A percentile compares a stretch with the other conserved stretches of the same genome.
Conservation (phyloP, 2,888 invertebrate genomes). For the Drosophila macrospina region DNA sequence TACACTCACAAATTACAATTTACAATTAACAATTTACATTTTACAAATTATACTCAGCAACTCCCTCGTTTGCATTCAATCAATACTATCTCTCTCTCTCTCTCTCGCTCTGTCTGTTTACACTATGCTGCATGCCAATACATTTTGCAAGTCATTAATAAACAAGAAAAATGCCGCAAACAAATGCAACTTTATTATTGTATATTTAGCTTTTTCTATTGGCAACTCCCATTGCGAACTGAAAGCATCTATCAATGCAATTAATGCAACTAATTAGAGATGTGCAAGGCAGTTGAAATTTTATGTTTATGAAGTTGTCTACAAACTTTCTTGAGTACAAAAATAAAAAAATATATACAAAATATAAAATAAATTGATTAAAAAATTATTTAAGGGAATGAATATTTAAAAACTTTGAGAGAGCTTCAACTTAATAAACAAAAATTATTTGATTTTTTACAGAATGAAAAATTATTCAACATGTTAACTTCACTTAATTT, state of each 20-base stretch:
- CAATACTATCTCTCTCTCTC: conserved; percentile 11
- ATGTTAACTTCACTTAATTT: too few species aligned
- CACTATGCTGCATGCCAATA: conserved; percentile 52
- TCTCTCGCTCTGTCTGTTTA: conserved; percentile 21
- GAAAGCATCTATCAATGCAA: not conserved
- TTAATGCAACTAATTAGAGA: not conserved
- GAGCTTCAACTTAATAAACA: too few species aligned
- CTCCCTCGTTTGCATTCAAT: conserved; percentile 42
- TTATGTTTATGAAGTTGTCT: not conserved
- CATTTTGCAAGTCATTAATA: conserved; percentile 42
- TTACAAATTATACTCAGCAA: conserved; percentile 32
- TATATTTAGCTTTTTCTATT: conserved; percentile 10
- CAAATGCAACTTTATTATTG: not conserved
- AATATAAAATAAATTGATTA: not conserved
- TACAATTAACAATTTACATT: too few species aligned
- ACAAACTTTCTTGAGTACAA: not conserved
- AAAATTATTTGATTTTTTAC: too few species aligned
- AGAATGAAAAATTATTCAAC: too few species aligned
- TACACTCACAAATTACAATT: conserved; percentile 22
- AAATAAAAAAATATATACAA: too few species aligned
- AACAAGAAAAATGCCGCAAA: not conserved
- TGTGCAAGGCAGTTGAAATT: conserved; percentile 1
- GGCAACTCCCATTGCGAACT: conserved; percentile 1
- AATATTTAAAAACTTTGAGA: too few species aligned
- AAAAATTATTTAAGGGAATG: too few species aligned